These are phyloP conservation scores for Trididemnum clinides DNA, from an alignment of 23 tunicate species.

Conservation along the genomic window DNA sequence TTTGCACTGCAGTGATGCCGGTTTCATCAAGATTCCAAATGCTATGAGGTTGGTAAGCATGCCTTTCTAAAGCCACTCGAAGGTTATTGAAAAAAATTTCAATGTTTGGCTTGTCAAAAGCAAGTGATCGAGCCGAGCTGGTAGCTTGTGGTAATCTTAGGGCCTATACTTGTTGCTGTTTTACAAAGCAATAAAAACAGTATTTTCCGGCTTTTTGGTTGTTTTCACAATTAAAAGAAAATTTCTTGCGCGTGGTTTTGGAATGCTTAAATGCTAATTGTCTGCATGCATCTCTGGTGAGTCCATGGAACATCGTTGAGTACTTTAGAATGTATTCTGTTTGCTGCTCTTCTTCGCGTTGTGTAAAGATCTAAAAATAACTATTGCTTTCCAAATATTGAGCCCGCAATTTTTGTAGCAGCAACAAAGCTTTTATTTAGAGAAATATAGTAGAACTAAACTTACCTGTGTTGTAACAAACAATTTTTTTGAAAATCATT, in stretches of 20 bases:
- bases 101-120: constrained; percentile 27
- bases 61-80: not conserved
- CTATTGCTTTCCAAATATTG: too few species aligned
- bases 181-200: constrained; percentile 44
- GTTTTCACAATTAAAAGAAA: constrained; percentile 24
- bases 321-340: not conserved
- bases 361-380: constrained; percentile 7
- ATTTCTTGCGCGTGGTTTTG: not conserved
- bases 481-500: not conserved
- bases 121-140: constrained; percentile 40
- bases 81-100: constrained; percentile 29
- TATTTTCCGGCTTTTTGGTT: constrained; percentile 39
- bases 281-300: not conserved
- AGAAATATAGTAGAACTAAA: not conserved
- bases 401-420: too few species aligned
- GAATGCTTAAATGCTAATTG: not conserved
- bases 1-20: constrained; percentile 35
- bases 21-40: constrained; percentile 66
- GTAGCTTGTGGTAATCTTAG: constrained; percentile 45
- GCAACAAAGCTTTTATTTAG: not conserved
- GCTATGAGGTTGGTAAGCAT: not conserved
- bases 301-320: constrained; percentile 20
- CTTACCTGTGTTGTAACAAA: constrained; percentile 20
- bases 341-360: not conserved
- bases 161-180: not conserved